Percentiles rank a stretch among this genome's conserved stretches.
phyloP scores from a whole-genome alignment of 2,888 invertebrate species.

The Scelioninae gen. 2 region DNA sequence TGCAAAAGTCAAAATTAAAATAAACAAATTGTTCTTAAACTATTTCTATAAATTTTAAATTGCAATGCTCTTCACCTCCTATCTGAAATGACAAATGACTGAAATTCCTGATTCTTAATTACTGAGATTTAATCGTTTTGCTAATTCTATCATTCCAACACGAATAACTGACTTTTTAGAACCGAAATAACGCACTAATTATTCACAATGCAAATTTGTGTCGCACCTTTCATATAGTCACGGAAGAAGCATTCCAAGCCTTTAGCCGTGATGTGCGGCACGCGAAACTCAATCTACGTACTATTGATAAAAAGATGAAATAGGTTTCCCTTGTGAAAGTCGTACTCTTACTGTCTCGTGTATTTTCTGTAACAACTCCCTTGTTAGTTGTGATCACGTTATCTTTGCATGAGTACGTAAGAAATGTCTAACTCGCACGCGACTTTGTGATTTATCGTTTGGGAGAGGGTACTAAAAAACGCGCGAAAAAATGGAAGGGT shows the following conservation, averaged over 20 bases:
- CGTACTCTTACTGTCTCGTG: constrained; percentile 38
- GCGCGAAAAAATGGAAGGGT: constrained; percentile 47
- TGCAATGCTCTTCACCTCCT: too few relatives aligned
- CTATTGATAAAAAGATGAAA: constrained; percentile 35
- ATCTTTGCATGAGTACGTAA: constrained; percentile 37
- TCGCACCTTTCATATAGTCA: constrained; percentile 46
- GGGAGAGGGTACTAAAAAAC: constrained; percentile 41
- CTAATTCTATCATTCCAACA: constrained; percentile 16
- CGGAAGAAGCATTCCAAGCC: constrained; percentile 43
- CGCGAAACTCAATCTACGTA: constrained; percentile 28
- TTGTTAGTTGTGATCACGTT: constrained; percentile 51
- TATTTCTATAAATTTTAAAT: too few relatives aligned
- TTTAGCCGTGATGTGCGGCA: constrained; percentile 15
- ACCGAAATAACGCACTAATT: constrained; percentile 23
- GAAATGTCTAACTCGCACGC: constrained; percentile 51
- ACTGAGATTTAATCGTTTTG: background rate
- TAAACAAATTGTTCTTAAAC: too few relatives aligned
- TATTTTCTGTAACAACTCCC: constrained; percentile 44
- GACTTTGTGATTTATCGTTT: constrained; percentile 49
- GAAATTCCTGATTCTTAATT: constrained; percentile 15
- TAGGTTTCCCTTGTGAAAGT: constrained; percentile 40
- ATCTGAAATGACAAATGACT: too few relatives aligned
- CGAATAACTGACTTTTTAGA: constrained; percentile 2
- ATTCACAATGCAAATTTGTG: constrained; percentile 28
- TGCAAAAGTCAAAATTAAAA: too few relatives aligned